These are phyloP conservation scores for Squalus acanthias DNA, from an alignment of 2,797 vertebrate species.

Conservation along the genomic window DNA sequence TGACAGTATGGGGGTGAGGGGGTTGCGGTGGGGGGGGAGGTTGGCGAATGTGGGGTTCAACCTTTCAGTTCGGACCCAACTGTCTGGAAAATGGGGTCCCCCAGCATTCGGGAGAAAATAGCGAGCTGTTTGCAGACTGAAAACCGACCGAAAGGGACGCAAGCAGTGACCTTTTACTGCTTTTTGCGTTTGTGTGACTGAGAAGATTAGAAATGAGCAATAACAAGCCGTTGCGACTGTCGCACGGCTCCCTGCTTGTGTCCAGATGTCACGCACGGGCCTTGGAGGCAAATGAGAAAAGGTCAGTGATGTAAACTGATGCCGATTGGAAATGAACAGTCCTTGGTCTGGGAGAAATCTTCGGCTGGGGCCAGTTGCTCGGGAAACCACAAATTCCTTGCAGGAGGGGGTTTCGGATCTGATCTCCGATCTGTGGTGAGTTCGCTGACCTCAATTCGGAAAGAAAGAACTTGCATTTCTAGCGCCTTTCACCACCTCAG, in stretches of 20 bases:
- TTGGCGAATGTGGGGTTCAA: neutral
- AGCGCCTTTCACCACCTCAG: neutral
- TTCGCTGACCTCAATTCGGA: neutral
- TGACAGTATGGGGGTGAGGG: too few species aligned
- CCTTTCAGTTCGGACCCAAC: neutral
- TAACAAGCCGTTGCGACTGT: neutral
- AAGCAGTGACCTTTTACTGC: neutral
- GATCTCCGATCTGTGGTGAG: neutral
- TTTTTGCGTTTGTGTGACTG: neutral
- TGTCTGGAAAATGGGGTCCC: neutral
- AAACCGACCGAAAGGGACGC: neutral
- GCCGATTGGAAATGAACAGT: neutral
- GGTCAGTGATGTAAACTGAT: neutral
- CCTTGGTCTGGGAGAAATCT: neutral
- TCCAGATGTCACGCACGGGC: neutral
- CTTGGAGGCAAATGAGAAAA: neutral
- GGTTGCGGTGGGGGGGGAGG: neutral
- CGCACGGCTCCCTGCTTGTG: neutral
- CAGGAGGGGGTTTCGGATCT: neutral
- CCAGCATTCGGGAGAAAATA: neutral
- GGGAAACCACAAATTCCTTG: neutral
- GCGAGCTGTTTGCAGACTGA: neutral
- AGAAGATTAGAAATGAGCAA: neutral
- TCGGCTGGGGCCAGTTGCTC: neutral
- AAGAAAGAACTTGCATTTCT: neutral